Percentiles rank a stretch among this genome's conserved stretches.
Evolutionary conservation across 2,888 invertebrate genomes (phyloP).

Genomic region (Saturnia japonica): DNA sequence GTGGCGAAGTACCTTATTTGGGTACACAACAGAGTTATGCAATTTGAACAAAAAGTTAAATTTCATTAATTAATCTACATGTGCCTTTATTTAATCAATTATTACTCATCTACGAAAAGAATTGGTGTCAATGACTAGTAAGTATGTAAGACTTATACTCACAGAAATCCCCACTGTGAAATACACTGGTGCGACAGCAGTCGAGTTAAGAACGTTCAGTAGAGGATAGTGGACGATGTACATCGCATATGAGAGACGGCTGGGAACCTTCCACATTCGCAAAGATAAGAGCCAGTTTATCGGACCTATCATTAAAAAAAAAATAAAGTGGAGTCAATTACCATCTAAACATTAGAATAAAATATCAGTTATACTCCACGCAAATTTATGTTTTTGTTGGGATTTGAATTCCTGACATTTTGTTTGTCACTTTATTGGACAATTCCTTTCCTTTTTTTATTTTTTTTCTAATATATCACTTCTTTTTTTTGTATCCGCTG

Average conservation of each 20-base stretch:
- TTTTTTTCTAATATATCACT: too few species aligned
- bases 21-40: too few species aligned
- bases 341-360: too few species aligned
- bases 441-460: too few species aligned
- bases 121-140: background rate
- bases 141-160: slow-evolving; percentile 25
- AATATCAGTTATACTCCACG: too few species aligned
- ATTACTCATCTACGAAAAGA: background rate
- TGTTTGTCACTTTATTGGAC: too few species aligned
- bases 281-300: slow-evolving; percentile 76
- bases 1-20: too few species aligned
- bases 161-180: slow-evolving; percentile 44
- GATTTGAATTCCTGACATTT: too few species aligned
- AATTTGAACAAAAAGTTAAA: too few species aligned
- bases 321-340: background rate
- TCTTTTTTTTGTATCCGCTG: too few species aligned
- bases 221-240: slow-evolving; percentile 76
- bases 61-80: too few species aligned
- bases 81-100: background rate
- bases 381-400: too few species aligned
- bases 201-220: slow-evolving; percentile 41
- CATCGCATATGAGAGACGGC: slow-evolving; percentile 79
- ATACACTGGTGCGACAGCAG: slow-evolving; percentile 38
- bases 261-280: slow-evolving; percentile 73
- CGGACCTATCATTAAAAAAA: slow-evolving; percentile 48